phyloP scores from a whole-genome alignment of 2,113 vertebrate species.

The Scopus umbretta region DNA sequence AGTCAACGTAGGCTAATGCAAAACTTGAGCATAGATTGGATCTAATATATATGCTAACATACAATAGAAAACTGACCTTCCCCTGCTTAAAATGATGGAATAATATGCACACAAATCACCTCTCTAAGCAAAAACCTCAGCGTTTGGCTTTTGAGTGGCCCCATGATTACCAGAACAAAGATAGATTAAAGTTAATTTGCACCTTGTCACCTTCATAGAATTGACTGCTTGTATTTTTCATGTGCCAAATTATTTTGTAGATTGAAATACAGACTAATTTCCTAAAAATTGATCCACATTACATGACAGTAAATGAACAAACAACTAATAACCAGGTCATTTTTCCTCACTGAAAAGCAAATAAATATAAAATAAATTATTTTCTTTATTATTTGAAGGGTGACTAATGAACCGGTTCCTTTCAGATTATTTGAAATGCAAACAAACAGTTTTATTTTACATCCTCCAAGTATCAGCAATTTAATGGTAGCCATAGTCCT shows the following conservation, averaged over 20 bases:
- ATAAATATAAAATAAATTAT: neutral
- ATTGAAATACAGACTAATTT: neutral
- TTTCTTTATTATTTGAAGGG: neutral
- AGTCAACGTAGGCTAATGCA: neutral
- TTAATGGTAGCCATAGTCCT: neutral
- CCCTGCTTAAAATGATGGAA: neutral
- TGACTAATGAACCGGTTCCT: neutral
- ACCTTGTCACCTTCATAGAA: neutral
- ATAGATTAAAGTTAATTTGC: neutral
- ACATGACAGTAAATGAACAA: neutral
- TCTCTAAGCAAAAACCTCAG: neutral
- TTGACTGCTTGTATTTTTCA: neutral
- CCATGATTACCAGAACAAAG: neutral
- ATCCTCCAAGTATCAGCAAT: neutral
- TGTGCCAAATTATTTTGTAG: neutral
- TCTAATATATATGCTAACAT: conserved; percentile 15
- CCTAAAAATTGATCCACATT: neutral
- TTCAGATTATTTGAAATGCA: neutral
- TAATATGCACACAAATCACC: neutral
- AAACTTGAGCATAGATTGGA: neutral
- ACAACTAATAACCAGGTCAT: neutral
- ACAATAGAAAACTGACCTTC: neutral
- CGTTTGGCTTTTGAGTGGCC: neutral
- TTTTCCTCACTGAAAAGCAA: neutral
- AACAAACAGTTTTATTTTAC: neutral